These are phyloP conservation scores for Anthophora plumipes DNA, from an alignment of 2,888 invertebrate genomes.

Conservation along the genomic window DNA sequence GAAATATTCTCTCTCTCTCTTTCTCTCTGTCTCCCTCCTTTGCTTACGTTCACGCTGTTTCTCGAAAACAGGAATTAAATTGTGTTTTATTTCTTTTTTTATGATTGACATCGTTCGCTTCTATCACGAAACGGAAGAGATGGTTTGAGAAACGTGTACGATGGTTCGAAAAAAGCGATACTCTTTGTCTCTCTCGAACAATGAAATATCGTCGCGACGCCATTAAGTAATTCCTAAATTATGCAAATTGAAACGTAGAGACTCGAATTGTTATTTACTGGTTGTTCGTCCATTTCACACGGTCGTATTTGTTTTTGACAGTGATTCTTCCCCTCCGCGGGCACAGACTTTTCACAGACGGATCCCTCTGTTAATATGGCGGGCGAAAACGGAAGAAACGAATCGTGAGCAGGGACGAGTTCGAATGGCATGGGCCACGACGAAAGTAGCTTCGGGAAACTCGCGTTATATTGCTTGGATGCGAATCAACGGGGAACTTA, in stretches of 20 bases:
- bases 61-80: background rate
- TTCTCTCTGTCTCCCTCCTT: background rate
- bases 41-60: background rate
- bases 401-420: conserved; percentile 41
- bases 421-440: conserved; percentile 42
- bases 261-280: background rate
- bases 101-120: no score
- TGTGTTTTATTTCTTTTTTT: background rate
- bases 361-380: conserved; percentile 64
- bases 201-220: no score
- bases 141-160: no score
- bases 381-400: conserved; percentile 58
- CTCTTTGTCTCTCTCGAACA: no score
- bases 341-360: conserved; percentile 57
- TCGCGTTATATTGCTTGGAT: conserved; percentile 61
- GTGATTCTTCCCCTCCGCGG: conserved; percentile 67
- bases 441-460: conserved; percentile 53
- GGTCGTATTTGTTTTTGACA: conserved; percentile 76
- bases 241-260: conserved; percentile 11
- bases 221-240: background rate
- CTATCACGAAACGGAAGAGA: no score
- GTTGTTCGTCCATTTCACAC: conserved; percentile 53
- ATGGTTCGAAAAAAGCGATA: no score
- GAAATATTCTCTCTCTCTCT: conserved; percentile 32
- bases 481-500: conserved; percentile 37